Base-by-base conservation (phyloP, 1,140 invertebrate species). In the Melitaea cinxia region DNA sequence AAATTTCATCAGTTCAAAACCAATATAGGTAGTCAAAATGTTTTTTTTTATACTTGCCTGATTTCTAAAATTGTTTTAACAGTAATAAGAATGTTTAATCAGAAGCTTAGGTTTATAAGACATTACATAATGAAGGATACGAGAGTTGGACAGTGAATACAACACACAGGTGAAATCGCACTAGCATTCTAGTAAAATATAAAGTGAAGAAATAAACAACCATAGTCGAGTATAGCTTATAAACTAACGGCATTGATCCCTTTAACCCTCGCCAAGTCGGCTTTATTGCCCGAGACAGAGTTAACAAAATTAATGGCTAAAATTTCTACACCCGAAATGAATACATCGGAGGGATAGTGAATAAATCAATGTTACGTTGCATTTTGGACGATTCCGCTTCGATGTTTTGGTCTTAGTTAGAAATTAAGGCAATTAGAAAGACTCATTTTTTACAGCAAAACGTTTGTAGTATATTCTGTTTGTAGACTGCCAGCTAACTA, bases 221-320 rank as follows among this genome's bases (percentile, higher is more conserved):
- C 50, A 5, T 30, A 50, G 37, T 26, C 37, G 37, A 60, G 50
- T 60, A 54, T 54, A 33, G 49, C 75, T 79, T 75, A 80, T 75
- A 78, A 84, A 83, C 79, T 82, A 81, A 72, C 62, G 56, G 53
- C 60, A 64, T 67, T 65, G 70, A 78, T 75, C 75, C 77, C 74
- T 73, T 77, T 71, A 79, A 72, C 68, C 77, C 65, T 76, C 85
- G 85, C 85, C 73, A 70, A 67, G 66, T 74, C 67, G 75, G 82
- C 71, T 89, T 89, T 89, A 89, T 89, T 80, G 78, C 74, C 82
- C 82, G 77, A 80, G 73, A 85, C 78, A 82, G 77, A 89, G 85
- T 85, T 89, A 89, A 89, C 87, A 87, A 88, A 89, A 89, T 89
- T 88, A 89, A 89, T 89, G 84, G 87, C 82, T 86, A 80, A 89